A percentile compares a stretch with the other conserved stretches of the same genome.
Evolutionary conservation across 2,797 vertebrate species (phyloP).

Genomic region (Sebastes cheni): DNA sequence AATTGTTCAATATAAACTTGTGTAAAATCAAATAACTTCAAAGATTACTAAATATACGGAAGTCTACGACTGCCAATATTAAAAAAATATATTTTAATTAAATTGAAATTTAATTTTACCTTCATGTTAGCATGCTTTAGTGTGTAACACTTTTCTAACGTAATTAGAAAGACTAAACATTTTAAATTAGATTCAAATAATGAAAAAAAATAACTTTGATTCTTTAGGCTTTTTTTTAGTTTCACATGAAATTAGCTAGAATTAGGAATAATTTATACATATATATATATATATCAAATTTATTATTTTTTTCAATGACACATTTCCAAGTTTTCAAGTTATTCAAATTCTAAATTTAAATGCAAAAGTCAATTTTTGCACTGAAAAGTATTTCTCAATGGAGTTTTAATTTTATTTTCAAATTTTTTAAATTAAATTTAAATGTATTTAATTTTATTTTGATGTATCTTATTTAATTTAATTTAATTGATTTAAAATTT

Average conservation of each 20-base stretch:
- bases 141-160: too few relatives aligned
- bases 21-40: background rate
- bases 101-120: background rate
- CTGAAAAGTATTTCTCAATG: background rate
- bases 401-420: background rate
- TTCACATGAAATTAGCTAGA: background rate
- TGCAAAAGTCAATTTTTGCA: background rate
- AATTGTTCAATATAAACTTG: background rate
- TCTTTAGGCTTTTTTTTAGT: background rate
- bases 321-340: background rate
- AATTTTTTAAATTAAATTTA: too few relatives aligned
- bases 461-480: background rate
- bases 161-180: background rate
- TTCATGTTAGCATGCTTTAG: background rate
- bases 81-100: background rate
- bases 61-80: background rate
- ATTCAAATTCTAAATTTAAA: background rate
- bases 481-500: background rate
- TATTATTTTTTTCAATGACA: background rate
- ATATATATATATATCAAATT: too few relatives aligned
- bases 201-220: background rate
- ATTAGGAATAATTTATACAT: background rate
- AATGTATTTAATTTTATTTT: too few relatives aligned
- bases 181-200: background rate
- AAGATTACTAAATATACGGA: background rate